Percentiles rank a stretch among this genome's conserved stretches.
Conservation (phyloP, 2,113 vertebrate genomes). For the Oncorhynchus mykiss region DNA sequence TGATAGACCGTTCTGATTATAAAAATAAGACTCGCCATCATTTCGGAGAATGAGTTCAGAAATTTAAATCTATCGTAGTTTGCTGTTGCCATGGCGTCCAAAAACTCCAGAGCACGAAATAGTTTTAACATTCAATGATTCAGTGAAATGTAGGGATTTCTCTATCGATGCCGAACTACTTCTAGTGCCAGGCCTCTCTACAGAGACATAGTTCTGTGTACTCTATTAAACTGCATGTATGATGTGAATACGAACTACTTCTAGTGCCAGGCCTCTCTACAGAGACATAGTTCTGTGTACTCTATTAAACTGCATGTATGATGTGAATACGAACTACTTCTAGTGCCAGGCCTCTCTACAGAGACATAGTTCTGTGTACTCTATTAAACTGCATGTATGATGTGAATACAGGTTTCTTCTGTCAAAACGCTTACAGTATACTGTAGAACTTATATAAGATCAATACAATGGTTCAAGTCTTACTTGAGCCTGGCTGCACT, state of each 20-base stretch:
- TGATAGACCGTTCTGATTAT: too few species aligned
- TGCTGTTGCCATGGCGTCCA: neutral
- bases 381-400: too few species aligned
- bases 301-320: too few species aligned
- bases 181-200: neutral
- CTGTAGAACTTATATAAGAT: conserved; percentile 8
- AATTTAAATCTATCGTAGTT: too few species aligned
- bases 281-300: neutral
- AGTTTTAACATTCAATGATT: neutral
- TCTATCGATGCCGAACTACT: conserved; percentile 2
- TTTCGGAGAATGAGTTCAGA: too few species aligned
- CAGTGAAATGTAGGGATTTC: neutral
- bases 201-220: neutral
- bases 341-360: neutral
- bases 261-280: neutral
- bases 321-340: neutral
- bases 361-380: neutral
- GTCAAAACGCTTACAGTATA: neutral
- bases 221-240: too few species aligned
- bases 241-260: neutral
- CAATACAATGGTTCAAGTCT: conserved; percentile 10
- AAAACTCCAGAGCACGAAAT: neutral
- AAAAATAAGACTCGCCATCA: too few species aligned
- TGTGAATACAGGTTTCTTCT: neutral
- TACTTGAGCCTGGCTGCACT: neutral